Conservation (phyloP, 2,888 invertebrate species). For the Temnothorax unifasciatus region DNA sequence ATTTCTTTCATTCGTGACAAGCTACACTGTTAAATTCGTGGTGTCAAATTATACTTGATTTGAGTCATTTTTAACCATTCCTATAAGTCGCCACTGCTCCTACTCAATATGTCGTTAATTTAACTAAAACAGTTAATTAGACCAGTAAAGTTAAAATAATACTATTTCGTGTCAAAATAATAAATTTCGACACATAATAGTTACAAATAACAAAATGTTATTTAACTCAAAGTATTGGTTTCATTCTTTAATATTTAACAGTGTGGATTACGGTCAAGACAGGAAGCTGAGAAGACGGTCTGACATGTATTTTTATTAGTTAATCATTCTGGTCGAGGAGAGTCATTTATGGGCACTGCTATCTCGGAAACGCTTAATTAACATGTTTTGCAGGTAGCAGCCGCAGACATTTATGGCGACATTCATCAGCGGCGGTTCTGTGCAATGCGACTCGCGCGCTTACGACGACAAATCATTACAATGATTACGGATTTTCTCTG, state of each 20-base stretch:
- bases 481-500: conserved; percentile 22
- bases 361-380: conserved; percentile 40
- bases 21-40: too few species aligned
- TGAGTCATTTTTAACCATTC: too few species aligned
- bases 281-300: background rate
- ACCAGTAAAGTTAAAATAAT: too few species aligned
- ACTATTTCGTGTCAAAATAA: too few species aligned
- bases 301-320: background rate
- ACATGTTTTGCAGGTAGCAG: conserved; percentile 15
- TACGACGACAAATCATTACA: conserved; percentile 2
- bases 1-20: background rate
- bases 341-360: background rate
- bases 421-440: background rate
- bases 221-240: too few species aligned
- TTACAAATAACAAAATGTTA: too few species aligned
- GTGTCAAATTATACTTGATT: too few species aligned
- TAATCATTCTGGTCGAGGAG: background rate
- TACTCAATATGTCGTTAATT: too few species aligned
- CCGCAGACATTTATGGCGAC: conserved; percentile 27
- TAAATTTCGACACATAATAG: too few species aligned
- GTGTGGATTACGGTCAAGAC: background rate
- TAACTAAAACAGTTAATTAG: too few species aligned
- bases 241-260: too few species aligned
- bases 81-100: background rate
- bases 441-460: background rate